A percentile compares a stretch with the other conserved stretches of the same genome.
phyloP scores from a whole-genome alignment of 2,797 vertebrate species.

The Squalus acanthias region DNA sequence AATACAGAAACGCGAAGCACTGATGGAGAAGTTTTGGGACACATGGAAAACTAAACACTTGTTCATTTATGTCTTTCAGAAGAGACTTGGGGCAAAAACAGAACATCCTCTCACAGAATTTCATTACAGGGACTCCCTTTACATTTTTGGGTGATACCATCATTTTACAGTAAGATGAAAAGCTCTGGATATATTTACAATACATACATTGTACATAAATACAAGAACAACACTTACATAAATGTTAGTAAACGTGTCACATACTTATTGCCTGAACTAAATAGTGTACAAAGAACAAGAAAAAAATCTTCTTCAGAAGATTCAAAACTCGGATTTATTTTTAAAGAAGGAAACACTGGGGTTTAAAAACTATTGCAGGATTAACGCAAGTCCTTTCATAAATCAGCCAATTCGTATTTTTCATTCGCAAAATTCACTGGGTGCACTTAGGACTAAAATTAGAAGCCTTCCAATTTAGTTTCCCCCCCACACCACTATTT shows the following conservation, averaged over 20 bases:
- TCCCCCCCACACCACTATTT: conserved; percentile 61
- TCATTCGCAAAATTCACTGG: conserved; percentile 11
- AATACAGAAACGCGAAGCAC: conserved; percentile 90
- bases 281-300: conserved; percentile 75
- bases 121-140: conserved; percentile 84
- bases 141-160: conserved; percentile 85
- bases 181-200: conserved; percentile 99
- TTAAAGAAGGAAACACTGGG: conserved; percentile 75
- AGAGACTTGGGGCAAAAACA: conserved; percentile 67
- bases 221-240: conserved; percentile 98
- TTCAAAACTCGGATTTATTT: conserved; percentile 51
- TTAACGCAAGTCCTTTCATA: conserved; percentile 11
- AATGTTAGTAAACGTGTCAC: conserved; percentile 93
- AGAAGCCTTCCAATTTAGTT: conserved; percentile 67
- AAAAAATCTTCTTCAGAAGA: conserved; percentile 58
- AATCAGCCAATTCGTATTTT: conserved; percentile 7
- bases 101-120: conserved; percentile 75
- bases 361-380: conserved; percentile 57
- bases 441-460: conserved; percentile 60
- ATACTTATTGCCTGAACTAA: conserved; percentile 88
- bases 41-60: conserved; percentile 83
- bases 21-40: conserved; percentile 92
- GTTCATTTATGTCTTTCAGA: conserved; percentile 81
- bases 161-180: conserved; percentile 89
- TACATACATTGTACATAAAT: conserved; percentile 99